Conservation (phyloP, 2,888 invertebrate genomes). For the Horisme vitalbata region DNA sequence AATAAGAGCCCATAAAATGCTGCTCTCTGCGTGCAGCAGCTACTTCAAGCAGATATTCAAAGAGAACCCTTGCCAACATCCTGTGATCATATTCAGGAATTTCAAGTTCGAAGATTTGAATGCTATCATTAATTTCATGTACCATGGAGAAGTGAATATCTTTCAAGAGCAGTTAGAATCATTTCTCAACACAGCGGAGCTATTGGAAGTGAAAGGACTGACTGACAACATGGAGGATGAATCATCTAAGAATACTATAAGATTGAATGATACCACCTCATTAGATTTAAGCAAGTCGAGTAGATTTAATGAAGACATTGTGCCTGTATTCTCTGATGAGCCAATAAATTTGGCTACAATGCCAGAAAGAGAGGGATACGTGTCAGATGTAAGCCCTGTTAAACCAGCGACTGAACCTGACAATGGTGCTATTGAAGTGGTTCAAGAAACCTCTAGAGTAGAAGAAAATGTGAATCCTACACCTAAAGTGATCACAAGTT, state of each 20-base stretch:
- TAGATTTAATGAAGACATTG: slow-evolving; percentile 55
- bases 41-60: slow-evolving; percentile 89
- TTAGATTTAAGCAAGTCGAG: slow-evolving; percentile 72
- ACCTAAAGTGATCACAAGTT: slow-evolving; percentile 42
- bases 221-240: slow-evolving; percentile 83
- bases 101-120: slow-evolving; percentile 90
- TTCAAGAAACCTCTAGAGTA: slow-evolving; percentile 45
- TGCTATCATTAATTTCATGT: slow-evolving; percentile 91
- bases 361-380: slow-evolving; percentile 63
- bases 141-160: slow-evolving; percentile 92
- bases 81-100: slow-evolving; percentile 90
- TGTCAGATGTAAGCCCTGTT: slow-evolving; percentile 52
- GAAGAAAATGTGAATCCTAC: slow-evolving; percentile 51
- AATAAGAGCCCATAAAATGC: slow-evolving; percentile 92
- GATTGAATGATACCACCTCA: slow-evolving; percentile 61
- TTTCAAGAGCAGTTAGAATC: slow-evolving; percentile 90
- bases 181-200: slow-evolving; percentile 89
- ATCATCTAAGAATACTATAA: slow-evolving; percentile 58
- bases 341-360: slow-evolving; percentile 75
- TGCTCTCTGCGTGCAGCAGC: slow-evolving; percentile 92
- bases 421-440: slow-evolving; percentile 49
- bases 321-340: slow-evolving; percentile 62
- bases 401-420: slow-evolving; percentile 49
- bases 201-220: slow-evolving; percentile 89
- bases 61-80: slow-evolving; percentile 91